These are phyloP conservation scores for Artibeus lituratus DNA, from an alignment of 2,797 vertebrate genomes.

Conservation along the genomic window DNA sequence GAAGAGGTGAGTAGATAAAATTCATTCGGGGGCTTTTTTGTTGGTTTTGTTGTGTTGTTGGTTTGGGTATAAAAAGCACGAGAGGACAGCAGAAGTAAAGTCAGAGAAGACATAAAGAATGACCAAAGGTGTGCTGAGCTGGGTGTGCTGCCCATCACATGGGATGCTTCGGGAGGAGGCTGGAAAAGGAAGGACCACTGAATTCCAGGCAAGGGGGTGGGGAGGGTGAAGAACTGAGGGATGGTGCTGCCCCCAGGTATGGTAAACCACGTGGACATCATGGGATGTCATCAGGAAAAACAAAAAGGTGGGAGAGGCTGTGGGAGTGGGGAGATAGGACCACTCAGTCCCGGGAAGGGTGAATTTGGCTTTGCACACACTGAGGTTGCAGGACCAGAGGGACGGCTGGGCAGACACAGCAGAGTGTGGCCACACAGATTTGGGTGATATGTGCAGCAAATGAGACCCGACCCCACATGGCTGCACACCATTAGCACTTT, in stretches of 20 bases:
- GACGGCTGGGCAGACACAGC: accelerated
- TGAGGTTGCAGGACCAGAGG: not conserved
- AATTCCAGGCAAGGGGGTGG: not conserved
- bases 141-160: accelerated
- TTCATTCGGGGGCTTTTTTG: not conserved
- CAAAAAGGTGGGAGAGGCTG: not conserved
- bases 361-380: no score
- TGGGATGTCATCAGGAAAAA: not conserved
- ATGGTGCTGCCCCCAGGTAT: not conserved
- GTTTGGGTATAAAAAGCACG: not conserved
- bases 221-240: not conserved
- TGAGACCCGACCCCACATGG: not conserved
- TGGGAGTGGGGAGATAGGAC: no score
- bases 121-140: no score
- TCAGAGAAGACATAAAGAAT: accelerated
- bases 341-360: not conserved
- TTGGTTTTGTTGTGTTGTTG: not conserved
- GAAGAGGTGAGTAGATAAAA: not conserved
- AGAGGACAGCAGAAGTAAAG: not conserved
- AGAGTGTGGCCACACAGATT: not conserved
- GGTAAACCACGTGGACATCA: accelerated
- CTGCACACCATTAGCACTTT: not conserved
- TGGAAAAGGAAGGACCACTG: not conserved
- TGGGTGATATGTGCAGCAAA: not conserved
- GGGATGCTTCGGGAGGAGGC: not conserved